Evolutionary conservation across 92 coral and sea anemone genomes (phyloP).

Genomic region (Porites lobata): DNA sequence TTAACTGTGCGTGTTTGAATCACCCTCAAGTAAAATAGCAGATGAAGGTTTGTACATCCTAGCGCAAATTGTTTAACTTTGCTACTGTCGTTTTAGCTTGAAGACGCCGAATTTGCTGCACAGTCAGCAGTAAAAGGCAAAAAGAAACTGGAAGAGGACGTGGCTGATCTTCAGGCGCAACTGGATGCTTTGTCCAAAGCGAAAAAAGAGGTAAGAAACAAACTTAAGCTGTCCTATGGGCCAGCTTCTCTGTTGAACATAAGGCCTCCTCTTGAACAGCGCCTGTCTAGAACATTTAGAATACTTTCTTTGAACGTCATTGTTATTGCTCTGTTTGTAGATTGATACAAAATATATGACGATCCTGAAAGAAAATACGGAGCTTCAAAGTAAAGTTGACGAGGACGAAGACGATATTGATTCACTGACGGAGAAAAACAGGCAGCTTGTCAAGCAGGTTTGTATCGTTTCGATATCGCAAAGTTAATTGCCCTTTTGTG

Average conservation of each 20-base stretch:
- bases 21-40: no score
- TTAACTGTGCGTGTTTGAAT: no score
- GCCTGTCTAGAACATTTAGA: background rate
- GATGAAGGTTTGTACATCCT: background rate
- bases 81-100: constrained; percentile 59
- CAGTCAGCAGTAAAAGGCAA: constrained; percentile 82
- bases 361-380: constrained; percentile 86
- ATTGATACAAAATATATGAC: constrained; percentile 86
- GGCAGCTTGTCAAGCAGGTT: constrained; percentile 88
- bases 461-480: background rate
- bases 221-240: background rate
- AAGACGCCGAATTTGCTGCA: constrained; percentile 88
- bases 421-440: constrained; percentile 82
- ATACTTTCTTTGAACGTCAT: background rate
- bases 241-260: background rate
- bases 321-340: constrained; percentile 37
- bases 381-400: constrained; percentile 88
- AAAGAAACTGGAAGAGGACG: constrained; percentile 91
- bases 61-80: background rate
- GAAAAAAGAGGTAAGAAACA: constrained; percentile 81
- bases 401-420: constrained; percentile 98
- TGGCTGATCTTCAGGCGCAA: constrained; percentile 89
- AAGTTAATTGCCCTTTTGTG: background rate
- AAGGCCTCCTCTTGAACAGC: background rate
- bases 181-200: constrained; percentile 75